These are phyloP conservation scores for Leptopterna dolabrata DNA, from an alignment of 2,888 invertebrate genomes.

Conservation along the genomic window DNA sequence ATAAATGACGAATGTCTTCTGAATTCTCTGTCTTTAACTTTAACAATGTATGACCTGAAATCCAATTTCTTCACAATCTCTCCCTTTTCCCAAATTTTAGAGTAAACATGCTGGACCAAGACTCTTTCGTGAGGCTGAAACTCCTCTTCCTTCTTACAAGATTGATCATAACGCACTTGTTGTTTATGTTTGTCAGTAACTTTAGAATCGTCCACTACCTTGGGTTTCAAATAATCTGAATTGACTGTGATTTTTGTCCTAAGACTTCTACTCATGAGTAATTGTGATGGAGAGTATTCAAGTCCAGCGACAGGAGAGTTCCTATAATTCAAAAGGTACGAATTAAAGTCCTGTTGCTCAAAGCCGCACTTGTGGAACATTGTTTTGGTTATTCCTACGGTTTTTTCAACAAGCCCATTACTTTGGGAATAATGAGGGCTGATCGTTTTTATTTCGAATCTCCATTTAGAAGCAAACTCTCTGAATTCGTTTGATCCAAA, in stretches of 20 bases:
- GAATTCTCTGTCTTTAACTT: not conserved
- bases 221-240: not conserved
- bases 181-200: not conserved
- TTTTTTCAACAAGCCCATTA: constrained; percentile 25
- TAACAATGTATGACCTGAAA: constrained; percentile 20
- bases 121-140: not conserved
- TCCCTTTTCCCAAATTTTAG: not conserved
- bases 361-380: not conserved
- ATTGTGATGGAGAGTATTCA: not conserved
- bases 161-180: not conserved
- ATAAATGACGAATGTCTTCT: constrained; percentile 1
- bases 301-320: not conserved
- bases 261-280: not conserved
- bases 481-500: constrained; percentile 3
- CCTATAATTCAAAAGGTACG: constrained; percentile 30
- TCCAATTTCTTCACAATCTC: constrained; percentile 4
- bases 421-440: constrained; percentile 18
- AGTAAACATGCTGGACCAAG: not conserved
- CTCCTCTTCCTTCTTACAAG: not conserved
- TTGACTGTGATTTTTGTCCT: not conserved
- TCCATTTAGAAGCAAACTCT: constrained; percentile 22
- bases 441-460: not conserved
- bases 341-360: not conserved
- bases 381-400: not conserved
- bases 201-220: not conserved